Percentiles rank a stretch among this genome's conserved stretches.
Evolutionary conservation across 1,140 invertebrate genomes (phyloP).

Genomic region (Brachionus rotundiformis): DNA sequence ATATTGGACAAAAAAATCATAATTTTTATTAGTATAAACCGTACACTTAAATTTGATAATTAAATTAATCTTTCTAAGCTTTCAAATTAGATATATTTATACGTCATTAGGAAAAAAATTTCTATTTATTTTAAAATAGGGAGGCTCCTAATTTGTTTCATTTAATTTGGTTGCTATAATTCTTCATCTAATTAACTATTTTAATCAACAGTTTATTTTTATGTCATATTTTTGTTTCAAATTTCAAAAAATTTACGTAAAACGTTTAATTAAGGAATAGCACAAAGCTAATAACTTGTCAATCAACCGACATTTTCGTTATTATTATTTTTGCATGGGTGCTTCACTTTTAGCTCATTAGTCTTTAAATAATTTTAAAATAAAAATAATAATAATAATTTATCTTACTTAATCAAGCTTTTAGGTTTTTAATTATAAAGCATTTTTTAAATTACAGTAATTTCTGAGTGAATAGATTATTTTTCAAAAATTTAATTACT

Average conservation of each 20-base stretch:
- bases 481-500: no score
- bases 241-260: neutral
- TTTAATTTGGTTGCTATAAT: neutral
- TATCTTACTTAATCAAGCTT: no score
- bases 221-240: neutral
- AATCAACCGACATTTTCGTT: neutral
- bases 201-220: neutral
- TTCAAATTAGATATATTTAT: neutral
- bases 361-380: neutral
- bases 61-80: conserved; percentile 16
- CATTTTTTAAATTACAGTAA: no score
- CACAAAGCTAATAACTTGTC: neutral
- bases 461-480: no score
- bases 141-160: neutral
- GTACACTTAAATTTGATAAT: neutral
- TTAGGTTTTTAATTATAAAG: no score
- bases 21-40: neutral
- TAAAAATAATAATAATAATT: neutral
- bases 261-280: neutral
- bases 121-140: neutral
- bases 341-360: neutral
- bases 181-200: neutral
- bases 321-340: neutral
- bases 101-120: neutral
- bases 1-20: neutral